Base-by-base conservation (phyloP, 2,888 invertebrate genomes). In the Calameuta pallipes region DNA sequence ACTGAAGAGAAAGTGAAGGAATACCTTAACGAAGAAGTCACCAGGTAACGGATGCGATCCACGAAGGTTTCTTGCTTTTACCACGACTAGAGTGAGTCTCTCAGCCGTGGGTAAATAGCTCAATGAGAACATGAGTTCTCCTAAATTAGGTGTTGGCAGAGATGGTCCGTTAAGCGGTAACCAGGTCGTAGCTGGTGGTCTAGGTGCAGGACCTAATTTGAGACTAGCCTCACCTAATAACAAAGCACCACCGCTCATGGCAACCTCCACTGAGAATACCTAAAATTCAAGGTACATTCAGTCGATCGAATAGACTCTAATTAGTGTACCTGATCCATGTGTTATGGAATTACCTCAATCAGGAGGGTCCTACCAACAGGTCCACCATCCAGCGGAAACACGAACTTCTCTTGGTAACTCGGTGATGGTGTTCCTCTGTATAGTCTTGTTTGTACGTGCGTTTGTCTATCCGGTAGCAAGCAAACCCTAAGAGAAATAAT, bases 41-140 rank as follows among this genome's bases (percentile, higher is more conserved):
- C 95, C 95, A 30, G 94, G 90, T 80, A 91, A 90, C 74, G 92
- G 92, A 76, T 92, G 92, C 37, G 92, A 90, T 89, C 95, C 94
- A 85, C 94, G 94, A 35, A 96, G 92, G 91, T 95, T 96, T 80
- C 96, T 93, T 0, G 95, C 96, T 91, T 96, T 96, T 1, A 96
- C 96, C 30, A 96, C 93, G 31, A 96, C 95, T 33, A 95, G 94
- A 2, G 96, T 97, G 33, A 97, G 93, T 76, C 96, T 93, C 90
- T 96, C 96, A 12, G 96, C 96, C 4, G 96, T 97, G 31, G 96
- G 96, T 81, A 96, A 92, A 88, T 97, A 97, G 87, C 96, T 96
- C 75, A 97, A 90, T 0, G 96, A 96, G 90, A 97, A 96, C 95
- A 96, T 94, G 33, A 97, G 92, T 89, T 97, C 96, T 11, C 97